Evolutionary conservation across 2,888 invertebrate species (phyloP), one percentile per base, ranked within the genome.

Genomic region (Drosophila cracens): DNA sequence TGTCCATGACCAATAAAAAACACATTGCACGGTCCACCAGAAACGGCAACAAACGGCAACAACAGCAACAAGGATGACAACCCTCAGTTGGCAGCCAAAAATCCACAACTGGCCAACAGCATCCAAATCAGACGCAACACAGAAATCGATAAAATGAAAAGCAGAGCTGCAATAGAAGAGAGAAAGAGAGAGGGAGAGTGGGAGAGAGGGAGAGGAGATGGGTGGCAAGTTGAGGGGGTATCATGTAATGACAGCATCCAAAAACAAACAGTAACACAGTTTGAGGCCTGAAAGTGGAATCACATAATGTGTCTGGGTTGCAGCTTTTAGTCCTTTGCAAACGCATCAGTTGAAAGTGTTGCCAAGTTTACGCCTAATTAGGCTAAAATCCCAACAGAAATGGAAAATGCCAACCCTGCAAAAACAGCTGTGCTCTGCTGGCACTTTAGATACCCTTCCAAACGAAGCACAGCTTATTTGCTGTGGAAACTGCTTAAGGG

Each of bases 351-450:
- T 40, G 66, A 84, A 78, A 90, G 87, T 86, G 83, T 74, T 86
- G 87, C 89, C 87, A 86, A 87, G 76, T 83, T 86, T 83, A 79
- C 79, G 87, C 83, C 63, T 86, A 90, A 87, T 90, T 87, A 86
- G 89, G 84, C 90, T 90, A 84, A 90, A 81, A 82, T 74, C 68
- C 49, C 63, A 51, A 70, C 40, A 65, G 48, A 57, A 69, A 56
- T 64, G 51, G 40, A 70, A 65, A 36, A 51, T 49, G 48, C 13
- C 58, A 36, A 46, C 43, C 10, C 10, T 3, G 16, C 7, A 16
- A 38, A 4, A n/a, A 29, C 13, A 25, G n/a, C 7, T 10, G 0
- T 29, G 11, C 6, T 18, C 8, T 21, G 18, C 6, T 2, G 8
- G 29, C n/a, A n/a, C 16, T n/a, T 11, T 3, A 16, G 40, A 57